Base-by-base conservation (phyloP, 2,113 vertebrate genomes). In the Trogon melanurus region DNA sequence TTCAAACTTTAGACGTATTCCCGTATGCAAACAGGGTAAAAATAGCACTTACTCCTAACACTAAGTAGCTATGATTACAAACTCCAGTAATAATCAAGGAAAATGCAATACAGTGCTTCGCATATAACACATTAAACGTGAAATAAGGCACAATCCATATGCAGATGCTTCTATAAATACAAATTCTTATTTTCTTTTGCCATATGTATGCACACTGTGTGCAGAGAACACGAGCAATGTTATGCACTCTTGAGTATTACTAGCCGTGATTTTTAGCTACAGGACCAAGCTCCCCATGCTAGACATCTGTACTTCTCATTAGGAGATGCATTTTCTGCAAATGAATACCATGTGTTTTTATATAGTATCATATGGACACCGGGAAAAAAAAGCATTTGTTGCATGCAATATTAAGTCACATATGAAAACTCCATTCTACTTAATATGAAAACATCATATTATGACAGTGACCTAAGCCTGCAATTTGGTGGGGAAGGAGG, bases 41-140 rank as follows among this genome's bases (percentile, higher is more conserved):
- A 92, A 79, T 65, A 84, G 78, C n/a, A 70, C 60, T 32, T 53
- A 67, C 13, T 71, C 13, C 4, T 50, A 86, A 82, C 38, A 38
- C 60, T 64, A 72, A 88, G 51, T 25, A 90, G 85, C 29, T 91
- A 48, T 70, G 76, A 95, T 89, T 87, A 79, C n/a, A 88, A 73
- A 74, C 38, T 18, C 19, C 32, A 61, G n/a, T 38, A 85, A 93
- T 67, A 74, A 95, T 79, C 70, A 94, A 87, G 65, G 69, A 79
- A 91, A 81, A 89, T 71, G 0, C 81, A 93, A 85, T 65, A 81
- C 38, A 93, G 36, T n/a, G 29, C 47, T 73, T 84, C 2, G 5
- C 36, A 78, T 29, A 2, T 6, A 80, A 83, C 10, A 30, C 7
- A 54, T 45, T 54, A 80, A 86, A 62, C 12, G n/a, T 44, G 41